Percentiles rank a stretch among this genome's conserved stretches.
These are phyloP conservation scores for Drosophila ogumai DNA, from an alignment of 1,140 invertebrate genomes.

Conservation along the genomic window DNA sequence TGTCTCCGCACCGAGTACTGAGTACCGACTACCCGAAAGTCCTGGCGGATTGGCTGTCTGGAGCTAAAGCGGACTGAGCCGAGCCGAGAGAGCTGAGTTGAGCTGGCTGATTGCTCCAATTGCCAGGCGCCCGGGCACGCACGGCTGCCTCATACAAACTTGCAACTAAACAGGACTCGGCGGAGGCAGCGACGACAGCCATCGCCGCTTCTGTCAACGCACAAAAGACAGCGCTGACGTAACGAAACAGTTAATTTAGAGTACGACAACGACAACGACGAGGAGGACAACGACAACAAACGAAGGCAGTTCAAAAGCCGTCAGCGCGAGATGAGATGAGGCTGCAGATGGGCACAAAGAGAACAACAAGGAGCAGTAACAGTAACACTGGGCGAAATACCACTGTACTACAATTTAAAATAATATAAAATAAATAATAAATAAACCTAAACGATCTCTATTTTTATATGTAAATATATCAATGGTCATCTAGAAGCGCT, in stretches of 20 bases:
- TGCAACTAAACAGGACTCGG: slow-evolving; percentile 64
- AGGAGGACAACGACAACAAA: slow-evolving; percentile 55
- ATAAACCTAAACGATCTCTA: too few species aligned
- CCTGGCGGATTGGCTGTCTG: slow-evolving; percentile 28
- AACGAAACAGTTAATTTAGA: slow-evolving; percentile 83
- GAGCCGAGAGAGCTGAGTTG: slow-evolving; percentile 37
- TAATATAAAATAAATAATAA: too few species aligned
- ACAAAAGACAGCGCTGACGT: slow-evolving; percentile 75
- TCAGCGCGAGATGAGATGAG: slow-evolving; percentile 49
- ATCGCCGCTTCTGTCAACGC: slow-evolving; percentile 62
- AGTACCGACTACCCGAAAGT: slow-evolving; percentile 10
- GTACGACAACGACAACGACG: slow-evolving; percentile 61
- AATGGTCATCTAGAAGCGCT: too few species aligned
- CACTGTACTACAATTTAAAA: slow-evolving; percentile 1
- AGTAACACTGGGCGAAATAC: slow-evolving; percentile 24
- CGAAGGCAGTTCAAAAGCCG: slow-evolving; percentile 64
- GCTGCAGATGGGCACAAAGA: slow-evolving; percentile 54
- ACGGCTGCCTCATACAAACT: slow-evolving; percentile 81
- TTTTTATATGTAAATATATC: too few species aligned
- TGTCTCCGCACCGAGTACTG: slow-evolving; percentile 20
- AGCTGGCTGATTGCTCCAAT: slow-evolving; percentile 78
- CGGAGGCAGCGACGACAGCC: slow-evolving; percentile 28
- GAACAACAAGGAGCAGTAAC: slow-evolving; percentile 33
- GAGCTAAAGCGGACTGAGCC: slow-evolving; percentile 36
- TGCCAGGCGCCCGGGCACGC: slow-evolving; percentile 72